These are phyloP conservation scores for Conus canariensis DNA, from an alignment of 2,888 invertebrate genomes.

Conservation along the genomic window DNA sequence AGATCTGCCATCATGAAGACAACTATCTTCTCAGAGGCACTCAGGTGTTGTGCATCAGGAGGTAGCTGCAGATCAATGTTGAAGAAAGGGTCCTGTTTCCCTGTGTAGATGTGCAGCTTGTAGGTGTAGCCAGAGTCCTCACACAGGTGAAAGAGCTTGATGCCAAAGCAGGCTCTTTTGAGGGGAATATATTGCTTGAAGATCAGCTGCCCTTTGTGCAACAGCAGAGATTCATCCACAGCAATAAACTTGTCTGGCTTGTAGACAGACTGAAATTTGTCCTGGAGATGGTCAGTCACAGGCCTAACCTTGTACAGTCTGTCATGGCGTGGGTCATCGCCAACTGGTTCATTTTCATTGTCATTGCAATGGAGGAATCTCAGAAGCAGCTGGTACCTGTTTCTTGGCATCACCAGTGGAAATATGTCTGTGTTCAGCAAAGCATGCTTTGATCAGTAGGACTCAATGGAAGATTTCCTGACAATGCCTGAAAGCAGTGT, in stretches of 20 bases:
- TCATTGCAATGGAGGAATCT: conserved; percentile 53
- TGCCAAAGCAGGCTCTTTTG: conserved; percentile 33
- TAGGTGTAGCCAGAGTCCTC: conserved; percentile 13
- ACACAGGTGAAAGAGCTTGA: conserved; percentile 11
- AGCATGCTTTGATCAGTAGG: background rate
- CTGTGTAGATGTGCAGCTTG: background rate
- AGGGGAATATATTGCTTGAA: conserved; percentile 39
- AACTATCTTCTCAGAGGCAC: conserved; percentile 12
- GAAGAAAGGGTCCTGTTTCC: background rate
- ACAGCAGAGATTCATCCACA: background rate
- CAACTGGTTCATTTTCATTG: conserved; percentile 40
- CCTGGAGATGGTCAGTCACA: conserved; percentile 38
- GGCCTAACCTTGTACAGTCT: conserved; percentile 50
- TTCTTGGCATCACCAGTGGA: background rate
- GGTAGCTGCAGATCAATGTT: conserved; percentile 11
- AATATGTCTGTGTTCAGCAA: background rate
- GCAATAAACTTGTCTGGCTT: background rate
- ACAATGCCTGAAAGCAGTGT: conserved; percentile 19
- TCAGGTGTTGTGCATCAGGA: conserved; percentile 6
- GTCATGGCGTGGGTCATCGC: conserved; percentile 41
- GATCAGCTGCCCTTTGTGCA: conserved; percentile 38
- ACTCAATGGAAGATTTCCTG: background rate
- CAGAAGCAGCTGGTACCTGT: conserved; percentile 36
- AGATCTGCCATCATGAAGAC: conserved; percentile 27
- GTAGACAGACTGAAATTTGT: background rate